These are phyloP conservation scores for Atlantisia rogersi DNA, from an alignment of 2,113 vertebrate genomes.

Conservation along the genomic window DNA sequence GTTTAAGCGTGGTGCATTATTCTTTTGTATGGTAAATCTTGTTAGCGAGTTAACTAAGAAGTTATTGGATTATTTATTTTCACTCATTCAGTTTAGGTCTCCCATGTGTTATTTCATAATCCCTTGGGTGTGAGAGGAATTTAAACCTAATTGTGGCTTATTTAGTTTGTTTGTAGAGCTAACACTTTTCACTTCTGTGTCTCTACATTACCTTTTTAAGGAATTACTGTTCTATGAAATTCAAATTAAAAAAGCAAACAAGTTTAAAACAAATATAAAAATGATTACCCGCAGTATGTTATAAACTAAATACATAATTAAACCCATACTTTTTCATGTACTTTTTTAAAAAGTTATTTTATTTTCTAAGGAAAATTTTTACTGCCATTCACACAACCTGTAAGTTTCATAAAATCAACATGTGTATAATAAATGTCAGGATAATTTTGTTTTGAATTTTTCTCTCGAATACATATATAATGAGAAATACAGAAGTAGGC, in stretches of 20 bases:
- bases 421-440: not conserved
- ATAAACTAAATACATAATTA: not conserved
- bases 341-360: not conserved
- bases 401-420: not conserved
- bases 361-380: not conserved
- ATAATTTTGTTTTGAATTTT: not conserved
- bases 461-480: not conserved
- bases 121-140: constrained; percentile 25
- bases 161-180: constrained; percentile 26
- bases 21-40: not conserved
- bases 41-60: not conserved
- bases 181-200: not conserved
- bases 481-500: rapidly evolving
- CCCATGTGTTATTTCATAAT: not conserved
- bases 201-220: not conserved
- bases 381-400: not conserved
- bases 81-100: not conserved
- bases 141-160: not conserved
- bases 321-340: not conserved
- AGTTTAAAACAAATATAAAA: not conserved
- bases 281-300: not conserved
- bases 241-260: not conserved
- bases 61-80: constrained; percentile 40
- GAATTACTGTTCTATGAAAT: not conserved
- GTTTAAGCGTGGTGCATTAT: not conserved